Evolutionary conservation across 2,797 vertebrate species (phyloP), one percentile per base, ranked within the genome.

Genomic region (Aeoliscus strigatus): DNA sequence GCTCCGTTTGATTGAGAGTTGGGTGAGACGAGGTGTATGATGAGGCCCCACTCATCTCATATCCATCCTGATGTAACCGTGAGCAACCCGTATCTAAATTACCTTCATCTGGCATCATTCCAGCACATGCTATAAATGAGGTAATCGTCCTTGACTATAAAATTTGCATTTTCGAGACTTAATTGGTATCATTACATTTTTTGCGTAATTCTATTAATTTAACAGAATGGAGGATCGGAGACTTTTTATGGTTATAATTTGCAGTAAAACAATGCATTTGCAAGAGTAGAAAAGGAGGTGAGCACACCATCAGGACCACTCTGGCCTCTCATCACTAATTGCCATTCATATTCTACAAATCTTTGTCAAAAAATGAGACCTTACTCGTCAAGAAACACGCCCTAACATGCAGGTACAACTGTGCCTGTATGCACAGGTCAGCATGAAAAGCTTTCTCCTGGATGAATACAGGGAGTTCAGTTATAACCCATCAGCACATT

Each of bases 81-180:
- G 92, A 94, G 91, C 92, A 92, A 90, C 86, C 86, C 81, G 86
- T 88, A 91, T 92, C 92, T 93, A 94, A 96, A 97, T 99, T 97
- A 95, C 94, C 92, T 93, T 92, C 89, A 73, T 90, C 94, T 98
- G 96, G 96, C 94, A 93, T 90, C 87, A 91, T 91, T 97, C 95
- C 95, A 97, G 89, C 90, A 88, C 90, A 89, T 89, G 91, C 95
- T 93, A 95, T 96, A 99, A 99, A 98, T 98, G 94, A 97, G 93
- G 92, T 99, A 98, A 98, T 98, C 93, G 94, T 96, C 96, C 96
- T 99, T 97, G 96, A 98, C 95, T 97, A 97, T 98, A 97, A 97
- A 95, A 99, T 98, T 97, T 90, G 94, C 96, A 98, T 98, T 96
- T 99, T 98, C 93, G 94, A 95, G 92, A 96, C 94, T 97, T 99